phyloP scores from a whole-genome alignment of 2,797 vertebrate species.

The Peromyscus nudipes region DNA sequence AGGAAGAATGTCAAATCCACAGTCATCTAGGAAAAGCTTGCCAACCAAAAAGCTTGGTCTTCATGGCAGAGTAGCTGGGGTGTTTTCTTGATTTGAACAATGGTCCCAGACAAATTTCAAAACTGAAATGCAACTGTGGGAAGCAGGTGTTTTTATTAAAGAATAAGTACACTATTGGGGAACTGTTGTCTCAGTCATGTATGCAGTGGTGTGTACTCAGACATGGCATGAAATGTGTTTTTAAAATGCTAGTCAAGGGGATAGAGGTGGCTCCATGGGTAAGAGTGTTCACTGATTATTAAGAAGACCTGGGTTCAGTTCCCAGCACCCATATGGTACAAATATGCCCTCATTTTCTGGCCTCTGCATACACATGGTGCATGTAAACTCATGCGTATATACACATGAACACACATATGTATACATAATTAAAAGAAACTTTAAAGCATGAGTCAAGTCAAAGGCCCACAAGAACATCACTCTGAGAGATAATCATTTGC shows the following conservation, averaged over 20 bases:
- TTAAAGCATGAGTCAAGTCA: not conserved
- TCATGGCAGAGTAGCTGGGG: not conserved
- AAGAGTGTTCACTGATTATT: not conserved
- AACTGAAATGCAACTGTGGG: not conserved
- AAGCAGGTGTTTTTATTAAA: not conserved
- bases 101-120: not conserved
- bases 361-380: too few relatives aligned
- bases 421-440: not conserved
- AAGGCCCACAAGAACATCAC: not conserved
- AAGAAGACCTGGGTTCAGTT: not conserved
- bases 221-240: not conserved
- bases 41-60: too few relatives aligned
- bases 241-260: not conserved
- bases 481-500: not conserved
- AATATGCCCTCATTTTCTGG: not conserved
- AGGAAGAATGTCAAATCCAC: not conserved
- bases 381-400: not conserved
- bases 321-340: not conserved
- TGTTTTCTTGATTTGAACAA: not conserved
- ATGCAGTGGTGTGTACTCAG: not conserved
- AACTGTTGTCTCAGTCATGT: not conserved
- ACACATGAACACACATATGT: not conserved
- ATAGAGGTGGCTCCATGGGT: not conserved
- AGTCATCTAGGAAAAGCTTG: not conserved
- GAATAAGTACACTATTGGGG: not conserved